Conservation (phyloP, 2,113 vertebrate species). For the Stercorarius parasiticus region DNA sequence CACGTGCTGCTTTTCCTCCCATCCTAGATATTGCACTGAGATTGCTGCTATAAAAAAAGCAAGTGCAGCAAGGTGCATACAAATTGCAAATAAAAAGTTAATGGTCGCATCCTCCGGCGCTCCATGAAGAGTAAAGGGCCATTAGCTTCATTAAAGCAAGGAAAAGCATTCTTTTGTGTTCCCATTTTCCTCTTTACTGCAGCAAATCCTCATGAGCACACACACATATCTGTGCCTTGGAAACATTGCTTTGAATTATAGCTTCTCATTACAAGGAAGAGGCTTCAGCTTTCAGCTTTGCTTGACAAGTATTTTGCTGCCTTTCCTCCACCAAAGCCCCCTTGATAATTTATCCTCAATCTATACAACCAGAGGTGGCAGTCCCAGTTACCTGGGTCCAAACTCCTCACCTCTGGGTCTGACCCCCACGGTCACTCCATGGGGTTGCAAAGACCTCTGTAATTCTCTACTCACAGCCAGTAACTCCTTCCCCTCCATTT, state of each 20-base stretch:
- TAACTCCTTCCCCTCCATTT: neutral
- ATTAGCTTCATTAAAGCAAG: conserved; percentile 12
- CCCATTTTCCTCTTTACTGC: conserved; percentile 8
- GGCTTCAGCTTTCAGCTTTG: neutral
- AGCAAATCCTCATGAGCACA: fast-evolving
- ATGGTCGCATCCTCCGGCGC: neutral
- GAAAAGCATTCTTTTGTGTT: neutral
- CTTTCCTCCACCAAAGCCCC: neutral
- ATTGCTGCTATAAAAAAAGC: neutral
- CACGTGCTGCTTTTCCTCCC: neutral
- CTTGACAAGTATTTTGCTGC: neutral
- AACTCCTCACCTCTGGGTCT: neutral
- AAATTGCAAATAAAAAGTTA: conserved; percentile 42
- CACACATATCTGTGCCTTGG: neutral
- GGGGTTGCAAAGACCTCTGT: neutral
- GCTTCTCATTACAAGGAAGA: neutral
- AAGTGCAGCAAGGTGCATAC: neutral
- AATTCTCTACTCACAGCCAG: neutral
- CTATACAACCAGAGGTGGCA: neutral
- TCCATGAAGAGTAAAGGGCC: neutral
- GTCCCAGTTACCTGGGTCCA: neutral
- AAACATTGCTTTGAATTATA: neutral
- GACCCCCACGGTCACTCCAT: neutral
- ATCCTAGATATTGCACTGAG: neutral
- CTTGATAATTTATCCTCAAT: neutral